Evolutionary conservation across 1,140 invertebrate genomes (phyloP), one percentile per base, ranked within the genome.

Genomic region (Mercenaria mercenaria): DNA sequence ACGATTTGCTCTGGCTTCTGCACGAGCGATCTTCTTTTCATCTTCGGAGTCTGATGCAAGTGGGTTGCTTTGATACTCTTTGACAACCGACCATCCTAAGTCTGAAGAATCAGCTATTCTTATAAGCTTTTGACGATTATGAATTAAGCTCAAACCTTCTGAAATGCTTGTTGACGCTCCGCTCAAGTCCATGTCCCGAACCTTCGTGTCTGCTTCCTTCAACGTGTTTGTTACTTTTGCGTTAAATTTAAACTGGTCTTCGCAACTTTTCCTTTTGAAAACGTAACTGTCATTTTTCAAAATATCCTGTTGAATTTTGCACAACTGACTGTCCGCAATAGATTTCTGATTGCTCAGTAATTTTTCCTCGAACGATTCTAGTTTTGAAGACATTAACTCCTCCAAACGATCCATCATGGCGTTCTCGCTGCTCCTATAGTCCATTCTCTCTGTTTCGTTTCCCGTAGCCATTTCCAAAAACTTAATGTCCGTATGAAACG

Each of bases 1-100:
- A 11, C 72, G 18, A 4, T 56, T 26, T 15, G 82, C 67, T 37
- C 72, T 23, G 1, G 8, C 13, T 61, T 89, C 88, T 0, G 67
- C 80, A 10, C 18, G 26, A 10, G 34, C 29, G 0, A 83, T 83
- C 18, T 43, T 47, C n/a, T 81, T 89, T 61, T 89, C 79, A 47
- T 76, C 87, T 41, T 82, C 79, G 1, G 87, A 82, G 34, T 89
- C 87, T 29, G 64, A 74, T 8, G 87, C 79, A 11, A 89, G 34
- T 1, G 52, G 41, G 47, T 89, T 80, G 20, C 59, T 82, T 32
- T 43, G 3, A 41, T 89, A 89, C 26, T 89, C 79, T 26, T 59
- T 52, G 0, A 89, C 56, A 4, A 18, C 20, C 26, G 18, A 50
- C 81, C 81, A 83, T 1, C 81, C 81, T 1, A 37, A 29, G 0